Evolutionary conservation across 2,888 invertebrate species (phyloP).

Genomic region (Blera fallax): DNA sequence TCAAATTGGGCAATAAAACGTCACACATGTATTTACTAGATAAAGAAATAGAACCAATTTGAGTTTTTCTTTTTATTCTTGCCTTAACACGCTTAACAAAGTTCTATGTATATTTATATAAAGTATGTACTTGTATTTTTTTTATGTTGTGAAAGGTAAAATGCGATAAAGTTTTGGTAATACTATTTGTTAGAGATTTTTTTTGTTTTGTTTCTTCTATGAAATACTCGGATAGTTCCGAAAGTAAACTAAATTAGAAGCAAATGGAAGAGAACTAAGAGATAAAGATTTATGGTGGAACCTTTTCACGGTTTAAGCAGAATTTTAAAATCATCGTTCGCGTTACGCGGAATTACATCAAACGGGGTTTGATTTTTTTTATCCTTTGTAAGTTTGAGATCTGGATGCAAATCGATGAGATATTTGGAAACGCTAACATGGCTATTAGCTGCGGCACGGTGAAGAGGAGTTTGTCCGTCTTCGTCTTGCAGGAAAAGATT

Average conservation of each 20-base stretch:
- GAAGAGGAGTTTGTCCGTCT: conserved; percentile 91
- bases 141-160: conserved; percentile 30
- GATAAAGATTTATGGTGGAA: neutral
- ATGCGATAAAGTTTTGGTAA: conserved; percentile 58
- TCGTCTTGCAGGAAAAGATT: conserved; percentile 86
- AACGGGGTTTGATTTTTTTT: conserved; percentile 82
- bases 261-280: conserved; percentile 24
- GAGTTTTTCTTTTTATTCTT: conserved; percentile 40
- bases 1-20: conserved; percentile 58
- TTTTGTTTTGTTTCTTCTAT: conserved; percentile 1
- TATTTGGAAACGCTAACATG: conserved; percentile 80
- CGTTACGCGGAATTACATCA: conserved; percentile 80
- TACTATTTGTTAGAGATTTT: conserved; percentile 53
- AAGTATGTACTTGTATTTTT: conserved; percentile 25
- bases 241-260: conserved; percentile 20
- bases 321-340: conserved; percentile 80
- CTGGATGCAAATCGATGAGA: conserved; percentile 76
- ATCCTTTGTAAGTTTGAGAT: conserved; percentile 80
- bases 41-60: conserved; percentile 16
- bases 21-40: conserved; percentile 47
- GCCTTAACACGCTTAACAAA: conserved; percentile 64
- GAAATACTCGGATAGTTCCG: conserved; percentile 21
- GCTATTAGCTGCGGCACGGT: conserved; percentile 87
- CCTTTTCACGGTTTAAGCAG: conserved; percentile 77
- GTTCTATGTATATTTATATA: conserved; percentile 55